Evolutionary conservation across 2,797 vertebrate genomes (phyloP), one percentile per base, ranked within the genome.

Genomic region (Takifugu rubripes): DNA sequence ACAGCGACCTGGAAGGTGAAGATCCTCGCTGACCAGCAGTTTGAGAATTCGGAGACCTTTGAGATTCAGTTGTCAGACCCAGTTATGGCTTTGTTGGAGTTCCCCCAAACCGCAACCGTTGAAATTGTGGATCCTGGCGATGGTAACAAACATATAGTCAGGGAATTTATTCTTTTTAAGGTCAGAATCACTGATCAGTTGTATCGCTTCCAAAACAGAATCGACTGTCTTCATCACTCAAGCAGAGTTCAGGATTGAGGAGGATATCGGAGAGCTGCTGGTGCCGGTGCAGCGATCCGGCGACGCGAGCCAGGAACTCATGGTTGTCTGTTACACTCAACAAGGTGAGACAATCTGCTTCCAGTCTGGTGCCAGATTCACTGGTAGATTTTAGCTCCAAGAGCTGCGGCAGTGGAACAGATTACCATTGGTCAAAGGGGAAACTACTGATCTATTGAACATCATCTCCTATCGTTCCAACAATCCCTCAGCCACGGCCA

Each of bases 91-190:
- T 90, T 90, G 29, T 82, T 97, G 65, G 94, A 95, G 84, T 91
- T 87, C 70, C 93, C 93, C 0, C 85, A 92, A 54, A 54, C 48
- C 0, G 89, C 93, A 52, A 90, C 75, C 0, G 89, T 94, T 59
- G 94, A 93, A 85, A 95, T 95, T 16, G 85, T 95, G 54, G 94
- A 95, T 84, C 92, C 95, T 42, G 92, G 88, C 61, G 94, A 96
- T 75, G 92, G 93, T 95, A 84, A 3, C 70, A 76, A 26, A 64
- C 25, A 44, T n/a, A 24, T 14, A 31, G 54, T 52, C 45, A 12
- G 59, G n/a, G 16, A 0, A 33, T 54, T 53, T 47, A 1, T 59
- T 42, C 7, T 16, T 48, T 16, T 6, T 40, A 5, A 36, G 21
- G 21, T 27, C 5, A 31, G 3, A 1, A 42, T 47, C n/a, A 17